Conservation (phyloP, 2,113 vertebrate species). For the Oreochromis niloticus region DNA sequence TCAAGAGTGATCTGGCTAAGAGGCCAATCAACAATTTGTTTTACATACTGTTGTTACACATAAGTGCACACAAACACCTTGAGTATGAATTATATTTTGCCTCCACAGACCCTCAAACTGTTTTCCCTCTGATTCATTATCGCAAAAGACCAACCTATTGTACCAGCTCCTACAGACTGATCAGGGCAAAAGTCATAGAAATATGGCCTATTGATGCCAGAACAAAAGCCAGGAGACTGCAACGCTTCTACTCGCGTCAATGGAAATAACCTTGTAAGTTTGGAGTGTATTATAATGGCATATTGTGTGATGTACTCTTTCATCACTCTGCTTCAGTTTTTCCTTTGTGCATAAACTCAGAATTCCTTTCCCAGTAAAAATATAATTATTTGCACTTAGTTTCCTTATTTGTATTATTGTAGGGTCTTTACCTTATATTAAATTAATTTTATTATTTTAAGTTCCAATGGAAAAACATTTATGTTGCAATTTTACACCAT, state of each 20-base stretch:
- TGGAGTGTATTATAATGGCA: neutral
- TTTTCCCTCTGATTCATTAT: slow-evolving; percentile 51
- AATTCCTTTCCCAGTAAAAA: neutral
- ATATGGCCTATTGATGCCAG: slow-evolving; percentile 79
- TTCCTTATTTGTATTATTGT: neutral
- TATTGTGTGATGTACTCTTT: neutral
- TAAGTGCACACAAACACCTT: neutral
- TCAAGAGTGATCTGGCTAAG: neutral
- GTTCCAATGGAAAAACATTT: neutral
- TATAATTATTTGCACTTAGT: neutral
- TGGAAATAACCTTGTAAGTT: slow-evolving; percentile 57
- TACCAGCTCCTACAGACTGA: slow-evolving; percentile 64
- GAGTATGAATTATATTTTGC: neutral
- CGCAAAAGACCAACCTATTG: slow-evolving; percentile 76
- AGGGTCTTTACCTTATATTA: neutral
- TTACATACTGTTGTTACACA: neutral
- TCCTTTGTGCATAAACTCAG: neutral
- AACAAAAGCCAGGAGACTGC: slow-evolving; percentile 82
- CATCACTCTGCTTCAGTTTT: neutral
- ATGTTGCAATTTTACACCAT: neutral
- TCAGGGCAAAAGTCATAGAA: slow-evolving; percentile 58
- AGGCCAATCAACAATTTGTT: neutral
- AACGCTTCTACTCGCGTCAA: slow-evolving; percentile 82
- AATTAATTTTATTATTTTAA: neutral
- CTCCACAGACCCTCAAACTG: neutral